A percentile compares a stretch with the other conserved stretches of the same genome.
Conservation (phyloP, 2,113 vertebrate genomes). For the Catharus minimus region DNA sequence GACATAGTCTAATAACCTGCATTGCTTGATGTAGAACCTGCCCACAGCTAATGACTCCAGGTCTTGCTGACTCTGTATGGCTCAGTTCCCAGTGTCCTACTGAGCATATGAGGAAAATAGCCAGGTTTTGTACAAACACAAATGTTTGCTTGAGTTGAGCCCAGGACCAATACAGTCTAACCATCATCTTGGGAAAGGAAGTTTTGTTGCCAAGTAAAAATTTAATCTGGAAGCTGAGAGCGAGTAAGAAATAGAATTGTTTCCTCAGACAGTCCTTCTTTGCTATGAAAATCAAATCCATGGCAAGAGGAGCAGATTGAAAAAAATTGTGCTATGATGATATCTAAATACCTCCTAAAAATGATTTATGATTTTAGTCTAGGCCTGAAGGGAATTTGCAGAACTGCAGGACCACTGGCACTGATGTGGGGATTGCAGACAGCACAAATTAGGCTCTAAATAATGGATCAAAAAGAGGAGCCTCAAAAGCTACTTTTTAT, state of each 20-base stretch:
- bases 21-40: conserved; percentile 5
- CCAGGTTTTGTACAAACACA: conserved; percentile 69
- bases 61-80: conserved; percentile 48
- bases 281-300: conserved; percentile 56
- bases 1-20: conserved; percentile 27
- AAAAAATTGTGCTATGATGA: conserved; percentile 30
- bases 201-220: conserved; percentile 74
- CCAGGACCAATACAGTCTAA: conserved; percentile 59
- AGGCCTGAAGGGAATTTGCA: conserved; percentile 46
- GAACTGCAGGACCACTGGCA: conserved; percentile 21
- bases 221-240: conserved; percentile 68
- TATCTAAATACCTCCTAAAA: conserved; percentile 49
- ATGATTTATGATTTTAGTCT: conserved; percentile 33
- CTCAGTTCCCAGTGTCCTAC: conserved; percentile 61
- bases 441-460: conserved; percentile 55
- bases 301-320: conserved; percentile 40
- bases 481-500: conserved; percentile 48
- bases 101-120: conserved; percentile 61
- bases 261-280: conserved; percentile 51
- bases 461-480: conserved; percentile 60
- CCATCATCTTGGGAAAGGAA: conserved; percentile 63
- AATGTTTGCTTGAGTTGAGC: conserved; percentile 68
- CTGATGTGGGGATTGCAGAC: conserved; percentile 49
- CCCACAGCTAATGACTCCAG: conserved; percentile 24
- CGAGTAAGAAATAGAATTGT: conserved; percentile 54